Evolutionary conservation across 2,888 invertebrate species (phyloP).

Genomic region (Steinernema carpocapsae): DNA sequence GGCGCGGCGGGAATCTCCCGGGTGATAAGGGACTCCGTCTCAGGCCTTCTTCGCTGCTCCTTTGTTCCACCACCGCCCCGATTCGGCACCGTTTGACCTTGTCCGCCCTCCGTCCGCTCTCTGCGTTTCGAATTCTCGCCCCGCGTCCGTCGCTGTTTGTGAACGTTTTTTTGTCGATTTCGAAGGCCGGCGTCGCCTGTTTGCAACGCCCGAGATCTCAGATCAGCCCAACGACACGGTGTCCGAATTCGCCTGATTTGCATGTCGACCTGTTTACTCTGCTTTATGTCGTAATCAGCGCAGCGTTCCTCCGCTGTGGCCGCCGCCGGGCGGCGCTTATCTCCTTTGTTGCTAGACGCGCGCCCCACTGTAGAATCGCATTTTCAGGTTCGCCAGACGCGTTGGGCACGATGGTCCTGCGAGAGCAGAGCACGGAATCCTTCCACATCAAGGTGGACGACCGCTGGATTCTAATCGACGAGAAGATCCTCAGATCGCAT

Average conservation of each 20-base stretch:
- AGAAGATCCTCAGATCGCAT: constrained; percentile 57
- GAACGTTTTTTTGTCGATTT: constrained; percentile 17
- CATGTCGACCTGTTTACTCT: constrained; percentile 2
- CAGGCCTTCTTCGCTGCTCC: neutral
- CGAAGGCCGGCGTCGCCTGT: neutral
- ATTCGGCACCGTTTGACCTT: constrained; percentile 30
- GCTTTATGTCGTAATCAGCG: neutral
- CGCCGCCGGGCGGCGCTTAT: constrained; percentile 12
- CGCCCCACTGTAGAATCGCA: too few species aligned
- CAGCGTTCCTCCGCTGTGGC: neutral
- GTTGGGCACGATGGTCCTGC: constrained; percentile 56
- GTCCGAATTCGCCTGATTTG: too few species aligned
- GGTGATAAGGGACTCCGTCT: neutral
- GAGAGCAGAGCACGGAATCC: constrained; percentile 56
- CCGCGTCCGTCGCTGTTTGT: constrained; percentile 8
- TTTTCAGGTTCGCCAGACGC: neutral
- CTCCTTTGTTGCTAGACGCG: neutral
- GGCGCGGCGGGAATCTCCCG: neutral
- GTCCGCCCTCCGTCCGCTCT: neutral
- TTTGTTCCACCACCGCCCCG: neutral
- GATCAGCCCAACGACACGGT: too few species aligned
- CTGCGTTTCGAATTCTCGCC: neutral
- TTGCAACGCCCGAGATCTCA: neutral
- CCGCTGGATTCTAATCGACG: constrained; percentile 62
- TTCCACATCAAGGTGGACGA: constrained; percentile 65